These are phyloP conservation scores for Sarcophaga rosellei DNA, from an alignment of 2,888 invertebrate species.

Conservation along the genomic window DNA sequence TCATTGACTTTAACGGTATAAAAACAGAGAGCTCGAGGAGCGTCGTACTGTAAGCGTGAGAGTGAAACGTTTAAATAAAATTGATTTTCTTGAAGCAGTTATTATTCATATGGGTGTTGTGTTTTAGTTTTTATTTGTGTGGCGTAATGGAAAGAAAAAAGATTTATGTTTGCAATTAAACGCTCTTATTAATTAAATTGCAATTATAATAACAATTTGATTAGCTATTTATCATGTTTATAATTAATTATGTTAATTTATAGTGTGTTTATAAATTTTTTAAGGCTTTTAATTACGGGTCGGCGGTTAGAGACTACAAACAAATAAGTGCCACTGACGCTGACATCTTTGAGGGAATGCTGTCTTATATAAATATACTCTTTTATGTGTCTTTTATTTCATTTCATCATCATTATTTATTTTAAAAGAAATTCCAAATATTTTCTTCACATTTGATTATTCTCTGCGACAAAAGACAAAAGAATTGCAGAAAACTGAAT, in stretches of 20 bases:
- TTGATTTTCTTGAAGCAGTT: constrained; percentile 35
- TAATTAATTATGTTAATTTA: constrained; percentile 67
- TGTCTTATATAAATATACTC: too few species aligned
- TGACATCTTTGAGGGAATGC: too few species aligned
- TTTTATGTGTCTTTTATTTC: too few species aligned
- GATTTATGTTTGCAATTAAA: constrained; percentile 78
- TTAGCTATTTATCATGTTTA: constrained; percentile 61
- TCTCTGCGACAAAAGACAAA: too few species aligned
- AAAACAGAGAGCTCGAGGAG: background rate
- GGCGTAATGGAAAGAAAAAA: constrained; percentile 65
- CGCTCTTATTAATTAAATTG: constrained; percentile 76
- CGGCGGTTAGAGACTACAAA: too few species aligned
- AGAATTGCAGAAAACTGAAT: too few species aligned
- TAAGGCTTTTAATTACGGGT: background rate
- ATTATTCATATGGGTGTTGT: background rate
- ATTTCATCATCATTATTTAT: too few species aligned
- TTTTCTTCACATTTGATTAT: too few species aligned
- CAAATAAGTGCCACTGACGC: too few species aligned
- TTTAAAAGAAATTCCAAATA: too few species aligned
- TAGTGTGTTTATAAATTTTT: constrained; percentile 7
- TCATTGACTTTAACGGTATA: constrained; percentile 27
- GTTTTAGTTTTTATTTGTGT: constrained; percentile 22
- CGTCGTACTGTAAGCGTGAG: background rate
- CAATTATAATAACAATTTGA: constrained; percentile 71
- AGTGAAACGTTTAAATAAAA: constrained; percentile 30